Evolutionary conservation across 2,113 vertebrate species (phyloP).

Genomic region (Anseranas semipalmata): DNA sequence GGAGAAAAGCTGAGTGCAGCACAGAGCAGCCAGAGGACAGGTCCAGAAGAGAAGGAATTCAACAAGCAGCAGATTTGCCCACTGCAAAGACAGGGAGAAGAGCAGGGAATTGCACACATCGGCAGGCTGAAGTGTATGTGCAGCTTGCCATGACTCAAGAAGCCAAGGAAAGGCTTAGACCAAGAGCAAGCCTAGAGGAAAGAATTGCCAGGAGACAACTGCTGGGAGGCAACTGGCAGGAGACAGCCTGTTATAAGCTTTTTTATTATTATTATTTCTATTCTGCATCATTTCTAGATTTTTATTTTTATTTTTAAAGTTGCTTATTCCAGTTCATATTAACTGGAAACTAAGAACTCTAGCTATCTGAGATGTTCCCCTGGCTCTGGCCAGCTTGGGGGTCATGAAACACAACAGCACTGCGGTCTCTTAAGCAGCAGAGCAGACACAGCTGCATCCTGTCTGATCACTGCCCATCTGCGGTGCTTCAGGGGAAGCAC

Average conservation of each 20-base stretch:
- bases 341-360: not conserved
- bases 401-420: not conserved
- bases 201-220: not conserved
- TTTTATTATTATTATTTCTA: not conserved
- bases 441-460: not conserved
- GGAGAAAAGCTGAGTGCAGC: not conserved
- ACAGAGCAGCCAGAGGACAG: not conserved
- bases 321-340: not conserved
- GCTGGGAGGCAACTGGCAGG: not conserved
- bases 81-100: accelerated
- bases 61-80: not conserved
- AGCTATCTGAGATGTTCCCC: not conserved
- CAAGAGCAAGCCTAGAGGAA: not conserved
- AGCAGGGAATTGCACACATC: not conserved
- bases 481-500: not conserved
- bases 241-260: not conserved
- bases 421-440: not conserved
- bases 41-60: not conserved
- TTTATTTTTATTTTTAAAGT: not conserved
- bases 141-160: not conserved
- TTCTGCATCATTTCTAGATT: not conserved
- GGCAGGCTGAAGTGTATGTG: not conserved
- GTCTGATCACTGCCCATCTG: not conserved
- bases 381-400: not conserved
- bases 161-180: not conserved